Conservation (phyloP, 1,140 invertebrate genomes). For the Bombus waltoni region DNA sequence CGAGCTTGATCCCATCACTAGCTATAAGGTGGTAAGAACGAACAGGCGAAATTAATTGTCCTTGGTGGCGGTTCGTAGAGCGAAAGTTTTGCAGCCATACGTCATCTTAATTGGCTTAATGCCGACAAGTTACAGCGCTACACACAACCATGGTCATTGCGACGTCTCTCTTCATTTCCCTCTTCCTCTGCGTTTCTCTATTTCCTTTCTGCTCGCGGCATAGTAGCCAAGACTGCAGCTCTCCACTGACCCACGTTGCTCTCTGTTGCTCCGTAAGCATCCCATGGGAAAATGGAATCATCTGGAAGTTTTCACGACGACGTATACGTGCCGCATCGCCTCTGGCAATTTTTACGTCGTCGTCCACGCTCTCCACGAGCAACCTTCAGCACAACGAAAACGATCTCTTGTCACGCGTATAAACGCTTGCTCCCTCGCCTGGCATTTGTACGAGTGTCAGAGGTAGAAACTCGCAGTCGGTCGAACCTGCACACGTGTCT, state of each 20-base stretch:
- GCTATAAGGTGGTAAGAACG: constrained; percentile 46
- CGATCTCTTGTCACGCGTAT: constrained; percentile 21
- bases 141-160: constrained; percentile 19
- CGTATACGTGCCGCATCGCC: constrained; percentile 27
- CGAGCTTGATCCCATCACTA: background rate
- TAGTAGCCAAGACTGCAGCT: background rate
- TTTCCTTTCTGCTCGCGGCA: background rate
- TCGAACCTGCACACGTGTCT: no score
- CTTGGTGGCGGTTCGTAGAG: constrained; percentile 41
- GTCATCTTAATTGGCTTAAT: constrained; percentile 81
- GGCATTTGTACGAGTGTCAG: background rate
- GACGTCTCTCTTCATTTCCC: background rate
- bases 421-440: background rate
- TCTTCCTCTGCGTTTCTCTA: background rate
- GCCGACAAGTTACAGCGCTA: constrained; percentile 75
- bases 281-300: constrained; percentile 43
- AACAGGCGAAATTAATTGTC: constrained; percentile 72
- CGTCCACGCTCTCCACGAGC: background rate
- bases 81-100: constrained; percentile 75
- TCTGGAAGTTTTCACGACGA: constrained; percentile 49
- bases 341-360: constrained; percentile 19
- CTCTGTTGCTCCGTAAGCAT: background rate
- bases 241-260: background rate
- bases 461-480: background rate
- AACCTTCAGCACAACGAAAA: background rate